phyloP scores from a whole-genome alignment of 2,888 invertebrate species.

The Philereme transversata region DNA sequence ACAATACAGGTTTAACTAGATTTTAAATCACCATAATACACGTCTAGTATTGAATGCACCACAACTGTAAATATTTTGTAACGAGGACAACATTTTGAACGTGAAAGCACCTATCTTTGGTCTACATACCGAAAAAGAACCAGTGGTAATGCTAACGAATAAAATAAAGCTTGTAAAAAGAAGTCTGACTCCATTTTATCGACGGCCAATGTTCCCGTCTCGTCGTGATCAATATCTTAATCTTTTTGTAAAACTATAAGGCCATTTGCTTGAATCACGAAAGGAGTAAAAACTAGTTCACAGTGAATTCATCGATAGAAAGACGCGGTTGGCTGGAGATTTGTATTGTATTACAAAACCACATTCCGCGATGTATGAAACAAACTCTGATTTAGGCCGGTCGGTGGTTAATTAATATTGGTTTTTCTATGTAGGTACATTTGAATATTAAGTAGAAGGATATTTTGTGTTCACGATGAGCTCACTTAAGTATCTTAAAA shows the following conservation, averaged over 20 bases:
- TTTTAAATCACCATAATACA: no score
- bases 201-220: slow-evolving; percentile 21
- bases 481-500: no score
- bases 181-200: slow-evolving; percentile 24
- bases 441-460: no score
- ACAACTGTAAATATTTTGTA: no score
- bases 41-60: no score
- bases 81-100: no score
- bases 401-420: slow-evolving; percentile 8
- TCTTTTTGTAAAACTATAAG: slow-evolving; percentile 12
- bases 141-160: no score
- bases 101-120: no score
- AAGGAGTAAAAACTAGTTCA: slow-evolving; percentile 16
- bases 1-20: no score
- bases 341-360: slow-evolving; percentile 32
- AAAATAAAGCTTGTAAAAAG: slow-evolving; percentile 9
- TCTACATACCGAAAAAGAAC: no score
- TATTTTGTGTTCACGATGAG: no score
- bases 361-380: slow-evolving; percentile 30
- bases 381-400: slow-evolving; percentile 27
- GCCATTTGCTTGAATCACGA: not conserved
- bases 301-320: slow-evolving; percentile 15
- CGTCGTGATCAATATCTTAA: slow-evolving; percentile 27
- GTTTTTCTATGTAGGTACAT: no score
- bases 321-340: slow-evolving; percentile 24